Base-by-base conservation (phyloP, 1,140 invertebrate species). In the Marisa cornuarietis region DNA sequence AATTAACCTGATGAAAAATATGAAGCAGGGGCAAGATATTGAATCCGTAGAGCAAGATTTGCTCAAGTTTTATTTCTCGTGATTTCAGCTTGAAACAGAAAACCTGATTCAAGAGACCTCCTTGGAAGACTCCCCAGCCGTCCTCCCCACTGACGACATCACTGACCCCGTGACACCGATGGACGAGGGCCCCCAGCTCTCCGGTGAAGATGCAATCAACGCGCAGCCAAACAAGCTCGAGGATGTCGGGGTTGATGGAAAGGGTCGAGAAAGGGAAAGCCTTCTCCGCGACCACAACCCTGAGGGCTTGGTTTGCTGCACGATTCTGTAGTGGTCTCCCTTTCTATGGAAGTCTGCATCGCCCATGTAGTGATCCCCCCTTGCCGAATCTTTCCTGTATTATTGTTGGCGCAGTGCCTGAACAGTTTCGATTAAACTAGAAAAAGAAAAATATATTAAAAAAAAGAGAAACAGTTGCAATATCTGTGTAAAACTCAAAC, bases 261-360 rank as follows among this genome's bases (percentile, higher is more conserved):
- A 26, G 16, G 77, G 77, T 8, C 58, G 63, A 7, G 78, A 73
- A 71, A 77, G 76, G 72, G 63, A 78, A n/a, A 73, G 72, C 52
- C 69, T 72, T 31, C 78, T 82, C 9, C 65, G 52, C 22, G 78
- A 79, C 66, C 63, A 62, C 63, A 66, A 71, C 51, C 81, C 78
- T 42, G 76, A 77, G 42, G 81, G 81, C 78, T 54, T 80, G 63
- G 42, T 78, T 31, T 78, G 76, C 80, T 81, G 75, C 71, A 66
- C 71, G 71, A 78, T 78, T 31, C 76, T 81, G 58, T 81, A 81
- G 69, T n/a, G 22, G n/a, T 4, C 69, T 42, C 69, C 69, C 69
- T 58, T 58, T 58, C 54, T 58, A 14, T 58, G 11, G 11, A 11
- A 11, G 54, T 18, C 54, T 18, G 11, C 54, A 58, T 14, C 54